Conservation (phyloP, 2,113 vertebrate species). For the Falcunculus frontatus region DNA sequence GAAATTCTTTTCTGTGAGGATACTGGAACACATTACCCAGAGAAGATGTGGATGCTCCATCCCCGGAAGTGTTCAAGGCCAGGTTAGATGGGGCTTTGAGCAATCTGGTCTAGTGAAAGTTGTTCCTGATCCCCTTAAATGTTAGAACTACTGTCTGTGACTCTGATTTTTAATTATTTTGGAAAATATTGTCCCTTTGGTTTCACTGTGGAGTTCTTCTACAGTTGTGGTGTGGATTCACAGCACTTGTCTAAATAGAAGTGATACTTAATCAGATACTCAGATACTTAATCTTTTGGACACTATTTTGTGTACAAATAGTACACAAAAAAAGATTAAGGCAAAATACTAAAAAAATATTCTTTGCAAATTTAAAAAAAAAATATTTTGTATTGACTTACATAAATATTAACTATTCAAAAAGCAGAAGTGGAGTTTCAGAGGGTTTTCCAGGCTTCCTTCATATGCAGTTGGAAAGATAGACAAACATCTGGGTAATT, state of each 20-base stretch:
- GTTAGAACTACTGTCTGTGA: neutral
- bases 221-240: neutral
- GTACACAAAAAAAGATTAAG: too few relatives aligned
- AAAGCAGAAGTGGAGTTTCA: neutral
- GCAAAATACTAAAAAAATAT: neutral
- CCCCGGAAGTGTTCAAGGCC: too few relatives aligned
- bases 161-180: neutral
- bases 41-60: neutral
- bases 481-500: neutral
- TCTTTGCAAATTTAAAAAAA: neutral
- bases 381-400: neutral
- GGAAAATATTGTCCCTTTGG: neutral
- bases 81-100: neutral
- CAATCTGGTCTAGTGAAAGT: neutral
- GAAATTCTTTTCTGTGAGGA: neutral
- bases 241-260: neutral
- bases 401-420: neutral
- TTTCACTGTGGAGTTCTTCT: neutral
- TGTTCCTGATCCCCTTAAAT: neutral
- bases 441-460: neutral
- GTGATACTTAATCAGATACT: too few relatives aligned
- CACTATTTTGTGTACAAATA: neutral
- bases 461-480: neutral
- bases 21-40: too few relatives aligned
- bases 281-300: neutral